These are phyloP conservation scores for Ryuthela nishihirai DNA, from an alignment of 2,888 invertebrate species.

Conservation along the genomic window DNA sequence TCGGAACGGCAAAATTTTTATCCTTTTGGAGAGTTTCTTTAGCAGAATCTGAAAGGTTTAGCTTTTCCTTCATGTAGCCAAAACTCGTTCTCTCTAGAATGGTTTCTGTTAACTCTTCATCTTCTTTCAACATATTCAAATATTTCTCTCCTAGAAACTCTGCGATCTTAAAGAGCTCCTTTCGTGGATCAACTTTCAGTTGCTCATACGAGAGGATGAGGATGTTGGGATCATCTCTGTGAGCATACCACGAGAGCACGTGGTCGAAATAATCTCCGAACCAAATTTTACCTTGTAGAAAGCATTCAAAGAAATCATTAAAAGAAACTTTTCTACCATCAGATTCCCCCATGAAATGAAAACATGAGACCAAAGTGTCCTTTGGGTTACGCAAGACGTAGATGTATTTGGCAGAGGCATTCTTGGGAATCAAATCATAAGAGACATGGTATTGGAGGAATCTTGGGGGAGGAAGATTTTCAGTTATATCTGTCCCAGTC, in stretches of 20 bases:
- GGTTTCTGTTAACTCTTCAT: not conserved
- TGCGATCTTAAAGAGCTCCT: slow-evolving; percentile 36
- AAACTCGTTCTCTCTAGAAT: slow-evolving; percentile 2
- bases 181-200: slow-evolving; percentile 45
- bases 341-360: slow-evolving; percentile 44
- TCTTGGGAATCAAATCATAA: not conserved
- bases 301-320: slow-evolving; percentile 50
- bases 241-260: too few relatives aligned
- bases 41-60: too few relatives aligned
- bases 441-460: not conserved
- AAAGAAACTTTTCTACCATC: slow-evolving; percentile 28
- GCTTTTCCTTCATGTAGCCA: slow-evolving; percentile 1
- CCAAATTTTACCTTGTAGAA: slow-evolving; percentile 47
- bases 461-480: not conserved
- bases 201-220: slow-evolving; percentile 50
- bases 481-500: not conserved
- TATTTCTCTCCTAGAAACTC: slow-evolving; percentile 24
- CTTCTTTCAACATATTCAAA: not conserved
- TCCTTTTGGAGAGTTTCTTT: too few relatives aligned
- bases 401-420: slow-evolving; percentile 46
- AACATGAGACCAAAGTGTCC: slow-evolving; percentile 52
- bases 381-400: slow-evolving; percentile 53
- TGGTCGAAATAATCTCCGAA: slow-evolving; percentile 26
- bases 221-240: slow-evolving; percentile 45
- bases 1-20: too few relatives aligned